Evolutionary conservation across 1,140 invertebrate genomes (phyloP).

Genomic region (Bombus fervidus): DNA sequence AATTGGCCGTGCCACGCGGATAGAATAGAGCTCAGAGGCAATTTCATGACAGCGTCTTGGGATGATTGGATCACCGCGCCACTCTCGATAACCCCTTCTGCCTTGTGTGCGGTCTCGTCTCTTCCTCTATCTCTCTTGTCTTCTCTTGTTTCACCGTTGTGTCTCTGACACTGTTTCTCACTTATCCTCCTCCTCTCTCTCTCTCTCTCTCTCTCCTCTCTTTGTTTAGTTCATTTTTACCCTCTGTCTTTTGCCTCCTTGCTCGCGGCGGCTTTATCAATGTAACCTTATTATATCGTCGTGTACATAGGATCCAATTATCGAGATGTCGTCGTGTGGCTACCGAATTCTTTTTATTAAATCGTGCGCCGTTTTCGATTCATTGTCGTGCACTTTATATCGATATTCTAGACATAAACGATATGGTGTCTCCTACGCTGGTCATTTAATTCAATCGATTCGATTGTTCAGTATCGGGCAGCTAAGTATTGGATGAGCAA

Average conservation of each 20-base stretch:
- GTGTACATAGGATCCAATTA: slow-evolving; percentile 71
- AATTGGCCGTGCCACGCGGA: slow-evolving; percentile 75
- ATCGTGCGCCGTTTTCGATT: slow-evolving; percentile 50
- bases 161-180: background rate
- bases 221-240: background rate
- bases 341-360: slow-evolving; percentile 71
- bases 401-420: background rate
- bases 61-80: slow-evolving; percentile 79
- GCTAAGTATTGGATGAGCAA: background rate
- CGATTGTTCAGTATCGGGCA: background rate
- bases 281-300: slow-evolving; percentile 72
- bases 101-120: slow-evolving; percentile 41
- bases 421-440: background rate
- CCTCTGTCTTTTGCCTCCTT: slow-evolving; percentile 35
- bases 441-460: background rate
- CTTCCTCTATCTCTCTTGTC: background rate
- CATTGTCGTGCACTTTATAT: background rate
- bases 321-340: slow-evolving; percentile 54
- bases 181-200: background rate
- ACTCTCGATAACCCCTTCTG: slow-evolving; percentile 73
- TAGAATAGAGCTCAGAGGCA: slow-evolving; percentile 75
- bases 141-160: background rate
- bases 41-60: slow-evolving; percentile 78
- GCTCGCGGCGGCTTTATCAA: slow-evolving; percentile 64
- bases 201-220: background rate